Evolutionary conservation across 2,797 vertebrate species (phyloP), one percentile per base, ranked within the genome.

Genomic region (Premnoplex brunnescens): DNA sequence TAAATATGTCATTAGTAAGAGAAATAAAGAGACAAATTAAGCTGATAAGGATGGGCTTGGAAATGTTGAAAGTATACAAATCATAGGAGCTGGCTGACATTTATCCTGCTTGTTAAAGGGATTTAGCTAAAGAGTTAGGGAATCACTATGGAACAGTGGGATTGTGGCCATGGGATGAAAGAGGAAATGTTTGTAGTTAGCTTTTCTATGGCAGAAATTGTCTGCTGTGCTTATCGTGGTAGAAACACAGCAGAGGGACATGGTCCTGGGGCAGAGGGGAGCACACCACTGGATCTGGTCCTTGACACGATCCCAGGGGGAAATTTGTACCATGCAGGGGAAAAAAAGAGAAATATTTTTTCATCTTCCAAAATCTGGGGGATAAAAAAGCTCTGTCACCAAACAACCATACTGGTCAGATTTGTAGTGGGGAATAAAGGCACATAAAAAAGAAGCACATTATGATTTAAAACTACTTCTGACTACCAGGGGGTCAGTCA

Each of bases 11-110:
- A 77, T 88, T 92, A 74, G 24, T 28, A 95, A 87, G 64, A 88
- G 80, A 88, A 96, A 96, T 94, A 93, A 85, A 79, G 64, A 80
- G 81, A 46, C 91, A 85, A 88, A 77, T 64, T 46, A 68, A 58
- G 60, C 60, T 89, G 93, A 92, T 92, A 94, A 93, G 81, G 88
- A 90, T 1, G 6, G n/a, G 18, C 36, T 93, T 85, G 89, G 88
- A 92, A 92, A 85, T 21, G 36, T 67, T 39, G 68, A 74, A 64
- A 56, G 26, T 66, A 68, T 21, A 89, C 88, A 93, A 85, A 78
- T 94, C 72, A 32, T 21, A 43, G 67, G 63, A 58, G 52, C 44
- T 94, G 84, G 37, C 34, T 91, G 86, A 77, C 72, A 77, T 85
- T 76, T 82, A 73, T 80, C 46, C 81, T 72, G 15, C 63, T 77